Evolutionary conservation across 2,888 invertebrate genomes (phyloP).

Genomic region (Epirrhoe alternata): DNA sequence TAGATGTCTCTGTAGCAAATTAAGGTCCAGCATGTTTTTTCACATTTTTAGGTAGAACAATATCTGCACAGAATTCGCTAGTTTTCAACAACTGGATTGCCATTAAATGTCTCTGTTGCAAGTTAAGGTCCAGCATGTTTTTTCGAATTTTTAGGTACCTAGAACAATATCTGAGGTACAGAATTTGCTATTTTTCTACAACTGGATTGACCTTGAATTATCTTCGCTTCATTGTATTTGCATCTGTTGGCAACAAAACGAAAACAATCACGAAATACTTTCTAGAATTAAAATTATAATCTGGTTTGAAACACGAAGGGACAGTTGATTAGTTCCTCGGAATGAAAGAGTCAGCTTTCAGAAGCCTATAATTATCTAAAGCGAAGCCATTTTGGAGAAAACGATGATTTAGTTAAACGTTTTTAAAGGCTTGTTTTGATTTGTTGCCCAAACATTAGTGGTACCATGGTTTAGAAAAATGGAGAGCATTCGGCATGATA

Average conservation of each 20-base stretch:
- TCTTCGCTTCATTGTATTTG: too few relatives aligned
- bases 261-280: constrained; percentile 27
- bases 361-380: constrained; percentile 82
- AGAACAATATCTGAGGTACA: too few relatives aligned
- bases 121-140: too few relatives aligned
- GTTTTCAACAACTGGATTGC: too few relatives aligned
- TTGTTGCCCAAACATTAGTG: constrained; percentile 74
- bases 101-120: too few relatives aligned
- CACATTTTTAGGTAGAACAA: too few relatives aligned
- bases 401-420: constrained; percentile 82
- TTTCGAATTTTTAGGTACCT: too few relatives aligned
- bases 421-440: constrained; percentile 78
- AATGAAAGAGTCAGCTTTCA: constrained; percentile 61
- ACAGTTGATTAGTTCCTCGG: constrained; percentile 68
- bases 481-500: constrained; percentile 40
- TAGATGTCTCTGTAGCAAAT: too few relatives aligned
- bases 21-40: too few relatives aligned
- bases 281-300: constrained; percentile 38
- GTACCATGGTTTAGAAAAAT: constrained; percentile 51
- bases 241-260: background rate
- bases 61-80: too few relatives aligned
- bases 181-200: too few relatives aligned
- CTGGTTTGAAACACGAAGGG: constrained; percentile 38
- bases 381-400: constrained; percentile 76
- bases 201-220: too few relatives aligned